Conservation (phyloP, 2,888 invertebrate species). For the Cheilosia vernalis region DNA sequence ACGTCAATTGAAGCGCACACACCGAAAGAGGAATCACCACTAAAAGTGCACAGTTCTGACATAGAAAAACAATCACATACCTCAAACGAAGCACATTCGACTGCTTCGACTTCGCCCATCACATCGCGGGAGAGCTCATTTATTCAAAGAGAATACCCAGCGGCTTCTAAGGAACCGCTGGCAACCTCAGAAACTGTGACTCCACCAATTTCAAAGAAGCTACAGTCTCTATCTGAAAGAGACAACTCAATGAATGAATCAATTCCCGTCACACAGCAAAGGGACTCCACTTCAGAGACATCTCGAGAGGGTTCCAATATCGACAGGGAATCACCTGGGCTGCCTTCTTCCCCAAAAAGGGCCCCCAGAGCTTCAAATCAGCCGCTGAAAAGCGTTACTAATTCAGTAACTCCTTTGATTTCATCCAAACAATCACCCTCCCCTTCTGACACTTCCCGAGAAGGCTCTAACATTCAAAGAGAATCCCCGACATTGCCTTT, state of each 20-base stretch:
- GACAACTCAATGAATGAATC: no score
- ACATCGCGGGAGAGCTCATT: background rate
- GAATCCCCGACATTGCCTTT: slow-evolving; percentile 28
- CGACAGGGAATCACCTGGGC: background rate
- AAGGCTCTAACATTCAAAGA: slow-evolving; percentile 2
- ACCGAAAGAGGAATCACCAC: background rate
- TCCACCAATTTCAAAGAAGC: no score
- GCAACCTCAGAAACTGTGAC: no score
- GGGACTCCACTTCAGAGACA: no score
- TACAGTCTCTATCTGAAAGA: no score
- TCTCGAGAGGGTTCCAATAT: background rate
- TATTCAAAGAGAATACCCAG: background rate
- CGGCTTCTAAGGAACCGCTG: no score
- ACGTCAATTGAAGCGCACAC: background rate
- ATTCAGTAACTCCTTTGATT: no score
- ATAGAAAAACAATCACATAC: background rate
- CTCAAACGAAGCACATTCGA: background rate
- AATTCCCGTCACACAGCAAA: no score
- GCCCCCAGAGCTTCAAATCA: no score
- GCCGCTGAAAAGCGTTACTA: no score
- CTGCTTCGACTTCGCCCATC: background rate
- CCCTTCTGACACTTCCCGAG: background rate
- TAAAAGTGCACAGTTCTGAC: background rate
- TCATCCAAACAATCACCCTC: no score
- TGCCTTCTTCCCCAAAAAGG: background rate